Conservation (phyloP, 2,888 invertebrate genomes). For the Neoascia interrupta region DNA sequence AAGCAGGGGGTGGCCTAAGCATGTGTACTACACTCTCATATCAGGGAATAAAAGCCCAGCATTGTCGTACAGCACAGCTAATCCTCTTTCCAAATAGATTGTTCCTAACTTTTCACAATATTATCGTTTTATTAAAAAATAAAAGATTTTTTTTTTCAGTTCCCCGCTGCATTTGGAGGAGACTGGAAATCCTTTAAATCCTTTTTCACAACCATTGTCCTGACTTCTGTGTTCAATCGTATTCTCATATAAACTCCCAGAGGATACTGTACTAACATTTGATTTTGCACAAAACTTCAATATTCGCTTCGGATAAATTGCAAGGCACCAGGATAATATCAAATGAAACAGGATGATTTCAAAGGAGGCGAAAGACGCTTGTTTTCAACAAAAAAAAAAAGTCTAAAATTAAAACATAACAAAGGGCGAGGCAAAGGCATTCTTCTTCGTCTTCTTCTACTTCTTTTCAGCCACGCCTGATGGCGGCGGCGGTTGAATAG, state of each 20-base stretch:
- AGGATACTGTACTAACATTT: constrained; percentile 62
- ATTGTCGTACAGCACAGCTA: constrained; percentile 62
- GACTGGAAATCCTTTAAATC: constrained; percentile 59
- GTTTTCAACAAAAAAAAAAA: constrained; percentile 15
- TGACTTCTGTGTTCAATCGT: constrained; percentile 49
- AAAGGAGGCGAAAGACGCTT: not conserved
- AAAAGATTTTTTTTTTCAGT: constrained; percentile 32
- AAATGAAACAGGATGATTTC: constrained; percentile 47
- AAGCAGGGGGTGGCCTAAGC: too few species aligned
- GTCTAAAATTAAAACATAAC: constrained; percentile 65
- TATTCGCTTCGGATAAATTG: constrained; percentile 57
- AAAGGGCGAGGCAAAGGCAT: constrained; percentile 41
- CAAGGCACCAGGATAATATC: constrained; percentile 45
- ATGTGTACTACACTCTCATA: constrained; percentile 3
- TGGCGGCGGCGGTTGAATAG: constrained; percentile 24
- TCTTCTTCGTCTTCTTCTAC: not conserved
- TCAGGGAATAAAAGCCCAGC: constrained; percentile 37
- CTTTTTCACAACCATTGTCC: constrained; percentile 33
- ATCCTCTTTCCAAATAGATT: constrained; percentile 66
- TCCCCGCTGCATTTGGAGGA: not conserved
- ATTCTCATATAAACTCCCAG: constrained; percentile 55
- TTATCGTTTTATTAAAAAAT: constrained; percentile 69
- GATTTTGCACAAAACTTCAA: constrained; percentile 59
- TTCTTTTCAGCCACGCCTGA: constrained; percentile 43
- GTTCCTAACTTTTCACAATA: constrained; percentile 66